Evolutionary conservation across 2,797 vertebrate genomes (phyloP).

Genomic region (Acipenser oxyrinchus): DNA sequence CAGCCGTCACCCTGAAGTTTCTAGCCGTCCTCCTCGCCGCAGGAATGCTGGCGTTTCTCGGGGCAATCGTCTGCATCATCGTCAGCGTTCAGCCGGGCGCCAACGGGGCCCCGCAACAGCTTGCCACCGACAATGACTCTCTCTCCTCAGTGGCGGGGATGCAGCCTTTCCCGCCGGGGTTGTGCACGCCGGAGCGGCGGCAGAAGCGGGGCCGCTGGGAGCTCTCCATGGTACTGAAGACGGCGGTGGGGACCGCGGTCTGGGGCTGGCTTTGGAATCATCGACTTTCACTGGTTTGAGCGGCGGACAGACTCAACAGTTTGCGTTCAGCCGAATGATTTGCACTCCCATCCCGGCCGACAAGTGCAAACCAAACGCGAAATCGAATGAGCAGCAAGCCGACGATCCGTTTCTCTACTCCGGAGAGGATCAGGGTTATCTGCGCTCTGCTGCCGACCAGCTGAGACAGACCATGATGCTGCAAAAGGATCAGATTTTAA

Average conservation of each 20-base stretch:
- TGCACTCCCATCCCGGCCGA: constrained; percentile 78
- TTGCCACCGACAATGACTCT: constrained; percentile 69
- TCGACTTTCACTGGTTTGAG: constrained; percentile 61
- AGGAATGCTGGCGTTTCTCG: constrained; percentile 96
- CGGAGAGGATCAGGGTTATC: constrained; percentile 71
- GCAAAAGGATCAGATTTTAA: constrained; percentile 83
- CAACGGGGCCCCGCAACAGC: constrained; percentile 55
- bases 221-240: constrained; percentile 73
- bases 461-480: constrained; percentile 82
- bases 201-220: constrained; percentile 57
- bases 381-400: constrained; percentile 52
- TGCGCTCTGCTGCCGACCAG: constrained; percentile 79
- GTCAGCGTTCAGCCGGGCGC: constrained; percentile 86
- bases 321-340: constrained; percentile 74
- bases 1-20: constrained; percentile 88
- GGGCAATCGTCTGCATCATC: constrained; percentile 95
- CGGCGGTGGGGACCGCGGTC: constrained; percentile 37
- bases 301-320: constrained; percentile 51
- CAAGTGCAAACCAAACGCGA: constrained; percentile 71
- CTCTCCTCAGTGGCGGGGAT: constrained; percentile 47
- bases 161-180: constrained; percentile 41
- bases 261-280: constrained; percentile 15
- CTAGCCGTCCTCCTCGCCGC: constrained; percentile 89
- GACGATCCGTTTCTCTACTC: constrained; percentile 52
- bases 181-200: constrained; percentile 31